Conservation (phyloP, 1,140 invertebrate species). For the Eupeodes corollae region DNA sequence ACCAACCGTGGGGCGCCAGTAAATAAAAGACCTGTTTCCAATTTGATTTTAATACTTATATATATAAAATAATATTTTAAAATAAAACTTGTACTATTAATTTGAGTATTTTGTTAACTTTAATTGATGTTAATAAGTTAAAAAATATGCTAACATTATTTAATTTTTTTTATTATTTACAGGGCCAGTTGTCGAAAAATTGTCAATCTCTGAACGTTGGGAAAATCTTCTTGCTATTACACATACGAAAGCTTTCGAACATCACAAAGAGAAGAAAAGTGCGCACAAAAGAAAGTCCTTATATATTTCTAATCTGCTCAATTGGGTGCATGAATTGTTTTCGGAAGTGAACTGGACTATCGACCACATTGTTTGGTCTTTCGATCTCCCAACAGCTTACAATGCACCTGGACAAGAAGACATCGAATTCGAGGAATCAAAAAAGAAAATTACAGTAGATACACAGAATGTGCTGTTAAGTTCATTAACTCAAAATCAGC, state of each 20-base stretch:
- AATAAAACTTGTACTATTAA: too few species aligned
- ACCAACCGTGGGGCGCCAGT: too few species aligned
- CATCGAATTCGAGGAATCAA: constrained; percentile 40
- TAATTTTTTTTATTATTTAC: not conserved
- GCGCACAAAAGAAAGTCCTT: constrained; percentile 19
- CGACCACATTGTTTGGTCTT: constrained; percentile 54
- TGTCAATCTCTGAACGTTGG: constrained; percentile 29
- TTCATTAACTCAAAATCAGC: constrained; percentile 41
- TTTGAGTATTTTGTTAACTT: too few species aligned
- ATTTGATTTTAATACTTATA: too few species aligned
- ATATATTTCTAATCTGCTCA: constrained; percentile 20
- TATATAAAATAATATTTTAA: too few species aligned
- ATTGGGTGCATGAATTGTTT: constrained; percentile 26
- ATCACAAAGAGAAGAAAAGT: constrained; percentile 19
- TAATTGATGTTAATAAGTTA: too few species aligned
- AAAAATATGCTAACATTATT: too few species aligned
- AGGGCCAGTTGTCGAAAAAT: constrained; percentile 18
- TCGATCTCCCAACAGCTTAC: constrained; percentile 49
- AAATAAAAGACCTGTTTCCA: too few species aligned
- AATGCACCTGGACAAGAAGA: constrained; percentile 34
- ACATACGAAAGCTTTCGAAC: constrained; percentile 24
- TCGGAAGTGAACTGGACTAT: constrained; percentile 40
- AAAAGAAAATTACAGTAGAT: constrained; percentile 39
- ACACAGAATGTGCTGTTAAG: constrained; percentile 40
- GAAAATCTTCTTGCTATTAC: constrained; percentile 26